These are phyloP conservation scores for Halocynthia roretzi DNA, from an alignment of 23 tunicate species.

Conservation along the genomic window DNA sequence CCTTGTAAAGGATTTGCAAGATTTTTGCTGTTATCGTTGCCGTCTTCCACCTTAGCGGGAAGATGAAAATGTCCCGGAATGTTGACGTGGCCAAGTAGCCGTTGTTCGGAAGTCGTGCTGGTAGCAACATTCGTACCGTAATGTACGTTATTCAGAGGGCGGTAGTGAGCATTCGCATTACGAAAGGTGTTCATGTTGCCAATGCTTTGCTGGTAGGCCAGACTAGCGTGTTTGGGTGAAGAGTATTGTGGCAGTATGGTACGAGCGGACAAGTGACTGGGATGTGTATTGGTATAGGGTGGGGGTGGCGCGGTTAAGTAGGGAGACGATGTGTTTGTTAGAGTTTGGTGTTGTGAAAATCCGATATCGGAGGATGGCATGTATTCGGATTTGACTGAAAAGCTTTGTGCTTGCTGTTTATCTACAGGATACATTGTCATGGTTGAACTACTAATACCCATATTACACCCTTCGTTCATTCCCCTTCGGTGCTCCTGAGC, in stretches of 20 bases:
- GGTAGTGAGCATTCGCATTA: background rate
- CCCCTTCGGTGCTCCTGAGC: background rate
- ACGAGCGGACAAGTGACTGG: too few species aligned
- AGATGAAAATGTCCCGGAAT: background rate
- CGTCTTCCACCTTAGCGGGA: background rate
- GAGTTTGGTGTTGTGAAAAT: too few species aligned
- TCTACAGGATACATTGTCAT: too few species aligned
- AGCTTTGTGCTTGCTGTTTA: too few species aligned
- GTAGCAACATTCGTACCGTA: background rate
- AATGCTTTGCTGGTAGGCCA: background rate
- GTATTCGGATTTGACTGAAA: too few species aligned
- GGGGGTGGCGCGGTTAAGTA: too few species aligned
- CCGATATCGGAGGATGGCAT: too few species aligned
- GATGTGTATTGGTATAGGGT: too few species aligned
- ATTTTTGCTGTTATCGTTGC: background rate
- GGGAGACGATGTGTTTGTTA: too few species aligned
- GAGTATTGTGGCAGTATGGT: background rate
- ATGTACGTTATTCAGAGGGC: background rate
- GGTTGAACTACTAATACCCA: too few species aligned
- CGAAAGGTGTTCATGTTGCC: background rate
- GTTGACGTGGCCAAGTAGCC: background rate
- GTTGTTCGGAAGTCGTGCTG: background rate
- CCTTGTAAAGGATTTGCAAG: constrained; percentile 15
- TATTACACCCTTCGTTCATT: too few species aligned
- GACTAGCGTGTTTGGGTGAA: background rate